phyloP scores from a whole-genome alignment of 2,113 vertebrate species.

The Phyllostomus hastatus region DNA sequence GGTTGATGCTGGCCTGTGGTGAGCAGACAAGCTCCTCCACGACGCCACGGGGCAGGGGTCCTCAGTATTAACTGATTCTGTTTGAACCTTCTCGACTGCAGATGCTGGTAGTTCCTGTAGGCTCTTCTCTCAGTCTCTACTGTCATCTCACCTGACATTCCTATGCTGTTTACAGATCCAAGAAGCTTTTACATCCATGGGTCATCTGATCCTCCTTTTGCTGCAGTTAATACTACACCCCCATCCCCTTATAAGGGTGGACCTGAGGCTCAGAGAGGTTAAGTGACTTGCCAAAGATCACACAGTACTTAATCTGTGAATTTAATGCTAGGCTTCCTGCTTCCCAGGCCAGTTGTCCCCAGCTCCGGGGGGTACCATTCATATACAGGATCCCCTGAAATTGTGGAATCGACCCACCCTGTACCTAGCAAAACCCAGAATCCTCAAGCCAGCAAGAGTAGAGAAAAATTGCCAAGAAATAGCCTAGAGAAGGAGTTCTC shows the following conservation, averaged over 20 bases:
- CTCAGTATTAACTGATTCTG: neutral
- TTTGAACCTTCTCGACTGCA: neutral
- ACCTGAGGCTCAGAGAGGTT: neutral
- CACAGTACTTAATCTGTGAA: neutral
- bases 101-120: rapidly evolving
- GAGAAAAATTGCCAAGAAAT: neutral
- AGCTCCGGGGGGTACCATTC: neutral
- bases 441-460: neutral
- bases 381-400: neutral
- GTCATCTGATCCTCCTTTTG: neutral
- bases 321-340: neutral
- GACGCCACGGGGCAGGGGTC: rapidly evolving
- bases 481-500: neutral
- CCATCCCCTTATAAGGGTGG: neutral
- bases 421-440: neutral
- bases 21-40: neutral
- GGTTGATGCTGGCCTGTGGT: neutral
- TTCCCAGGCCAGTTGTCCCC: neutral
- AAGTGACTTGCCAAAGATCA: neutral
- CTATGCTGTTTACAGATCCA: neutral
- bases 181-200: neutral
- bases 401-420: neutral
- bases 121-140: neutral
- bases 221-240: neutral
- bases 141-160: neutral